phyloP scores from a whole-genome alignment of 1,140 invertebrate species.

The Philotrypesis tridentata region DNA sequence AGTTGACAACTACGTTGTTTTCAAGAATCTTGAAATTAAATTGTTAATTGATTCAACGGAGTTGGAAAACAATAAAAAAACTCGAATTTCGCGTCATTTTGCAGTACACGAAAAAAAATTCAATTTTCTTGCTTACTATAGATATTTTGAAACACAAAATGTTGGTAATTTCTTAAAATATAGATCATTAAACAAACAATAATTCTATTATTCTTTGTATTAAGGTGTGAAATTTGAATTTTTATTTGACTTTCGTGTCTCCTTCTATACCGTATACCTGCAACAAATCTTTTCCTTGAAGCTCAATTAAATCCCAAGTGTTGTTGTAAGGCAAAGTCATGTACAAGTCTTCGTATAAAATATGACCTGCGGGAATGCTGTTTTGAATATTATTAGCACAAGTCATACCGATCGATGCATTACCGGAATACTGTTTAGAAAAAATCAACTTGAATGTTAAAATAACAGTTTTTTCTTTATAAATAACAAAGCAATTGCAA shows the following conservation, averaged over 20 bases:
- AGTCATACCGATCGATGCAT: constrained; percentile 79
- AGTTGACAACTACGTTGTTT: constrained; percentile 47
- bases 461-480: neutral
- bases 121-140: too few species aligned
- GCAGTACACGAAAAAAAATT: too few species aligned
- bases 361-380: constrained; percentile 73
- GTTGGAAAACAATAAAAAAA: too few species aligned
- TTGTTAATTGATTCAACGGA: too few species aligned
- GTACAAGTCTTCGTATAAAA: constrained; percentile 80
- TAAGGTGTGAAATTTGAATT: too few species aligned
- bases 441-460: too few species aligned
- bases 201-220: too few species aligned
- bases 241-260: too few species aligned
- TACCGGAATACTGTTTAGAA: constrained; percentile 74
- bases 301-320: constrained; percentile 78
- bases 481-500: too few species aligned
- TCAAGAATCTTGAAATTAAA: constrained; percentile 49
- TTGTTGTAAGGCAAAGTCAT: constrained; percentile 83
- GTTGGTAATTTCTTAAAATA: too few species aligned
- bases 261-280: constrained; percentile 63
- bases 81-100: neutral
- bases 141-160: too few species aligned
- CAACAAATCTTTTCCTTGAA: constrained; percentile 78
- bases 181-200: neutral
- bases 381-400: constrained; percentile 82